These are phyloP conservation scores for Epizoanthus stellaris DNA, from an alignment of 92 coral and sea anemone genomes.

Conservation along the genomic window DNA sequence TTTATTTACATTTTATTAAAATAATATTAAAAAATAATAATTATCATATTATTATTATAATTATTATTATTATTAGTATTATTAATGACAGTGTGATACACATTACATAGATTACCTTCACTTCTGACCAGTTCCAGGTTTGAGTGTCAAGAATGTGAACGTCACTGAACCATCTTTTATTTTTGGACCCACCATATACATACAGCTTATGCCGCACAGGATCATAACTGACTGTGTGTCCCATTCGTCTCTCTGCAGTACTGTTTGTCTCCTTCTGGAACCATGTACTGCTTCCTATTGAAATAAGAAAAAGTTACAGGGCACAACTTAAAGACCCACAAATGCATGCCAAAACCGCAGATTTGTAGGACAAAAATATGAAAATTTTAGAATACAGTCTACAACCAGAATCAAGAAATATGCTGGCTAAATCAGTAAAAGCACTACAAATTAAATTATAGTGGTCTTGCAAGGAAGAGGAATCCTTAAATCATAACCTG, in stretches of 20 bases:
- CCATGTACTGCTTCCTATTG: slow-evolving; percentile 28
- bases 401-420: neutral
- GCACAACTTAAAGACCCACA: neutral
- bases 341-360: neutral
- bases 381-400: neutral
- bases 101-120: slow-evolving; percentile 60
- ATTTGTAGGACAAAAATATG: no score
- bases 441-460: no score
- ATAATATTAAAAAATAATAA: no score
- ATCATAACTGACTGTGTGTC: slow-evolving; percentile 82
- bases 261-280: slow-evolving; percentile 53
- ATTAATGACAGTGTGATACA: neutral
- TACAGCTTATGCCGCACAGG: slow-evolving; percentile 68
- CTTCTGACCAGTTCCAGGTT: slow-evolving; percentile 81
- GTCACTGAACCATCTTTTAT: slow-evolving; percentile 92
- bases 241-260: slow-evolving; percentile 92
- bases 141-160: slow-evolving; percentile 75
- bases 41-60: neutral
- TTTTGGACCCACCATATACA: slow-evolving; percentile 94
- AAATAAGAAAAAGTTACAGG: neutral
- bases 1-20: no score
- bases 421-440: neutral
- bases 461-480: no score
- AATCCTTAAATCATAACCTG: no score
- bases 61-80: neutral